Conservation (phyloP, 2,797 vertebrate genomes). For the Poeciliopsis paucimaculata region DNA sequence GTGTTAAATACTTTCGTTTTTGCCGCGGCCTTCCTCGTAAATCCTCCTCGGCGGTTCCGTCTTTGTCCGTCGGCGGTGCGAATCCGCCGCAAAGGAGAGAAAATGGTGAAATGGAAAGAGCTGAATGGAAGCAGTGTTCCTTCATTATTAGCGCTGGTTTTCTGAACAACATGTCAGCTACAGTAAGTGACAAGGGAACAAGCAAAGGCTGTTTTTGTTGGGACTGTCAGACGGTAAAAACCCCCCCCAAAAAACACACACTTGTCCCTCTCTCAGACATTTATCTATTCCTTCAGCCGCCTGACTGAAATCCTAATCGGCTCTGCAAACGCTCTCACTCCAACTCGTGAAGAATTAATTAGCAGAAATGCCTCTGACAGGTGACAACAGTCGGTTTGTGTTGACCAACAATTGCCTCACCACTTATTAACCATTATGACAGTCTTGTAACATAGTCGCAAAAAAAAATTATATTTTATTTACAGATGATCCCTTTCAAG, state of each 20-base stretch:
- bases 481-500: background rate
- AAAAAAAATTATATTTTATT: background rate
- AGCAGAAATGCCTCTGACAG: slow-evolving; percentile 10
- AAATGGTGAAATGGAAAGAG: slow-evolving; percentile 30
- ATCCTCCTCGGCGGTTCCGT: background rate
- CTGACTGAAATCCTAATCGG: slow-evolving; percentile 60
- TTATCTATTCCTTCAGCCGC: slow-evolving; percentile 56
- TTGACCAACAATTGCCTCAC: slow-evolving; percentile 16
- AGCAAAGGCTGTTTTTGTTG: slow-evolving; percentile 63
- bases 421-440: background rate
- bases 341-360: slow-evolving; percentile 38
- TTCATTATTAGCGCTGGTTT: slow-evolving; percentile 47
- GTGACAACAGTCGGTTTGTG: slow-evolving; percentile 13
- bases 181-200: slow-evolving; percentile 67
- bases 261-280: slow-evolving; percentile 50
- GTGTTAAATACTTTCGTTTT: slow-evolving; percentile 1
- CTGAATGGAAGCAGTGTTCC: slow-evolving; percentile 43
- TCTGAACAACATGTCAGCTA: slow-evolving; percentile 63
- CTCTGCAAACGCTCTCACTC: slow-evolving; percentile 31
- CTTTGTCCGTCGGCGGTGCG: background rate
- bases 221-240: slow-evolving; percentile 53
- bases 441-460: background rate
- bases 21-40: background rate
- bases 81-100: slow-evolving; percentile 23
- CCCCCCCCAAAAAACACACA: background rate